Percentiles rank a stretch among this genome's conserved stretches.
Evolutionary conservation across 2,888 invertebrate species (phyloP).

Genomic region (Drosophila colorata): DNA sequence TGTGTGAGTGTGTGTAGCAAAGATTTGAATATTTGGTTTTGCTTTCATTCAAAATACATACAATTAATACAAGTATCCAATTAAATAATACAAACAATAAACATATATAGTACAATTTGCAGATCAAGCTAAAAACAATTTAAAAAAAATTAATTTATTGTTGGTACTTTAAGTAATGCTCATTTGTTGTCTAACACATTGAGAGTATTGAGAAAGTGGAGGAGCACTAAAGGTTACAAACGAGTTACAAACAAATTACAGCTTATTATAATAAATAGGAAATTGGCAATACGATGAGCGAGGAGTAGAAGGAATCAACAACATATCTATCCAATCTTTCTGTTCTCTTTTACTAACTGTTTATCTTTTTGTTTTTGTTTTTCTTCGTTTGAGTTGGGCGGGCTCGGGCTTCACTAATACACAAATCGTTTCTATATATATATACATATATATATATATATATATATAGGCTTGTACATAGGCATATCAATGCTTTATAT

Average conservation of each 20-base stretch:
- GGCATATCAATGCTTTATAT: conserved; percentile 12
- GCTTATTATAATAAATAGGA: conserved; percentile 61
- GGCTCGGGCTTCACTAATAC: conserved; percentile 74
- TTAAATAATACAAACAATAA: conserved; percentile 60
- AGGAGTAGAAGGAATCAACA: conserved; percentile 72
- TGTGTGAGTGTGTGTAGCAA: conserved; percentile 25
- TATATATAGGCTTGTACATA: conserved; percentile 30
- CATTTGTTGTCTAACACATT: conserved; percentile 63
- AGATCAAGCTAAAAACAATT: conserved; percentile 39
- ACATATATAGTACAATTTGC: conserved; percentile 36
- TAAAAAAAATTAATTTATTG: conserved; percentile 45
- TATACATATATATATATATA: conserved; percentile 48
- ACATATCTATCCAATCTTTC: conserved; percentile 53
- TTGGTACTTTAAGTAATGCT: conserved; percentile 69
- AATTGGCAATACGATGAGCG: conserved; percentile 82
- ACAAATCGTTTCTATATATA: conserved; percentile 69
- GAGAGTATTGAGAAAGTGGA: conserved; percentile 66
- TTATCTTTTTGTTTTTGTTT: conserved; percentile 40
- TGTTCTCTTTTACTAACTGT: conserved; percentile 25
- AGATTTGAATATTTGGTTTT: conserved; percentile 56
- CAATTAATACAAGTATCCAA: conserved; percentile 69
- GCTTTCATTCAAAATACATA: conserved; percentile 57
- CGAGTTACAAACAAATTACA: conserved; percentile 54
- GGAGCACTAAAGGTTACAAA: conserved; percentile 31
- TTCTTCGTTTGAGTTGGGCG: conserved; percentile 65